phyloP scores from a whole-genome alignment of 2,888 invertebrate species.

The Dryadula phaetusa region DNA sequence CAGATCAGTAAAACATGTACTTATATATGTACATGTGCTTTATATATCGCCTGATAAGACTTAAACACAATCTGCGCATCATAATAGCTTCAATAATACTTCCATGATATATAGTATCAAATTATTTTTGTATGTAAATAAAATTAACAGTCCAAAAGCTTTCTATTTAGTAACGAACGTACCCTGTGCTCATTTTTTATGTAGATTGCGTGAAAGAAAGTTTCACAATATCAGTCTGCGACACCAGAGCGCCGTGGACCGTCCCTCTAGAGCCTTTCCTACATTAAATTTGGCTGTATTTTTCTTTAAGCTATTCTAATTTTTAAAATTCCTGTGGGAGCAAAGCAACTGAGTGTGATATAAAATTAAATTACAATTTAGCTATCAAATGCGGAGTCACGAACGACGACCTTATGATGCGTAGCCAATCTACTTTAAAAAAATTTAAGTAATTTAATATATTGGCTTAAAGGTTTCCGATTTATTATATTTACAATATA shows the following conservation, averaged over 20 bases:
- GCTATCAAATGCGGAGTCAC: constrained; percentile 36
- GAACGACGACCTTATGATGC: constrained; percentile 34
- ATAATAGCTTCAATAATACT: not conserved
- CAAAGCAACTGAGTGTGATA: constrained; percentile 22
- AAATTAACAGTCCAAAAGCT: constrained; percentile 82
- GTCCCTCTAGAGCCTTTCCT: constrained; percentile 62
- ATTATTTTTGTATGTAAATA: constrained; percentile 72
- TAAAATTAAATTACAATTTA: constrained; percentile 38
- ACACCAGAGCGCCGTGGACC: constrained; percentile 61
- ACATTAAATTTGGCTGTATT: constrained; percentile 74
- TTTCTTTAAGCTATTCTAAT: constrained; percentile 48
- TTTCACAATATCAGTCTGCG: constrained; percentile 80
- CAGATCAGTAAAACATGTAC: no score
- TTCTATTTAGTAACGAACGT: constrained; percentile 78
- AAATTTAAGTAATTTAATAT: constrained; percentile 2
- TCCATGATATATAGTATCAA: not conserved
- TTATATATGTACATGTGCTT: no score
- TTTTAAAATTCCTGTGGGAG: constrained; percentile 26
- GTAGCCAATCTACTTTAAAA: not conserved
- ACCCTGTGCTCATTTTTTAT: constrained; percentile 81
- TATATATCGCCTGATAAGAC: no score
- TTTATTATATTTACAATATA: no score
- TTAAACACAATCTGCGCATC: no score
- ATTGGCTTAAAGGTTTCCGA: not conserved
- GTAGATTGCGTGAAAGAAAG: constrained; percentile 81